Percentiles rank a stretch among this genome's conserved stretches.
Evolutionary conservation across 2,888 invertebrate genomes (phyloP).

Genomic region (Ormyrus nitidulus): DNA sequence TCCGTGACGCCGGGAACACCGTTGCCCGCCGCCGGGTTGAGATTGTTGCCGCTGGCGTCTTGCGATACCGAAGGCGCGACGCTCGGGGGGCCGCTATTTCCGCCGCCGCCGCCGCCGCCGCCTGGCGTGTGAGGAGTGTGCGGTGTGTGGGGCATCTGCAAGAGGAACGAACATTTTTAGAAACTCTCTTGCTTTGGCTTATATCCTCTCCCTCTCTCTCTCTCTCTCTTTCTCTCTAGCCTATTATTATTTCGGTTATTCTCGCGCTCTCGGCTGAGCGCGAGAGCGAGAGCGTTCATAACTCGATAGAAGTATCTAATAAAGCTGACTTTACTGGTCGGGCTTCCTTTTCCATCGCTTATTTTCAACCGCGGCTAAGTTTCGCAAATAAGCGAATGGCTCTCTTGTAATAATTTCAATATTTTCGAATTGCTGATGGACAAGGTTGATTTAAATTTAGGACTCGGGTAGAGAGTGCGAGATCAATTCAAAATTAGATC

Average conservation of each 20-base stretch:
- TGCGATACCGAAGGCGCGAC: constrained; percentile 78
- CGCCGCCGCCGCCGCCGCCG: constrained; percentile 75
- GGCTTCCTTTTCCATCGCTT: not conserved
- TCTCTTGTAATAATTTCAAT: too few species aligned
- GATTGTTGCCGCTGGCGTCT: constrained; percentile 71
- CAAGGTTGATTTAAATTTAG: too few species aligned
- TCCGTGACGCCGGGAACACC: constrained; percentile 72
- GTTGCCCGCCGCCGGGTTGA: constrained; percentile 74
- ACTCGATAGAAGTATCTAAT: constrained; percentile 43
- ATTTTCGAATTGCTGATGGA: too few species aligned
- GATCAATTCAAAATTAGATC: too few species aligned
- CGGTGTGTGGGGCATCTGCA: constrained; percentile 87
- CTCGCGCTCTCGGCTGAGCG: constrained; percentile 18
- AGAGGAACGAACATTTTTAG: constrained; percentile 67
- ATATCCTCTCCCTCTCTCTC: constrained; percentile 14
- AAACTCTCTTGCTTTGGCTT: constrained; percentile 20
- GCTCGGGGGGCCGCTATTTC: constrained; percentile 87
- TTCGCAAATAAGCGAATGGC: too few species aligned
- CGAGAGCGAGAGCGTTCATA: constrained; percentile 17
- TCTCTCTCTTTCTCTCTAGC: constrained; percentile 11
- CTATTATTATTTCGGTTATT: constrained; percentile 56
- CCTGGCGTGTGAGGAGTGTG: constrained; percentile 87
- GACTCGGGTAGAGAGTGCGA: too few species aligned
- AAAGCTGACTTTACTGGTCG: constrained; percentile 34
- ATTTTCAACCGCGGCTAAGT: not conserved